phyloP scores from a whole-genome alignment of 2,888 invertebrate species.

The Eurytoma adleriae region DNA sequence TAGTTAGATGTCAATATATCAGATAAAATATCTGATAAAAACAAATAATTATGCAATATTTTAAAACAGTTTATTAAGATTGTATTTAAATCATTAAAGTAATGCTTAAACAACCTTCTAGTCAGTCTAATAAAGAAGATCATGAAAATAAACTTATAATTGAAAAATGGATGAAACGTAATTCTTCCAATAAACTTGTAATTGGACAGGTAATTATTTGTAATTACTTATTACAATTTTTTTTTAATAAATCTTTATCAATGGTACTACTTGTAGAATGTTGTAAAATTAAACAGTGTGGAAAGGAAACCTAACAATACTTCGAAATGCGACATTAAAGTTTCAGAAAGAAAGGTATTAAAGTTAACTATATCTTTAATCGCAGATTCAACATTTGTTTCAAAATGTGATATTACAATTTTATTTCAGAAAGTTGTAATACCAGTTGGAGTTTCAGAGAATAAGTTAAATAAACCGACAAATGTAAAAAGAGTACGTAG shows the following conservation, averaged over 20 bases:
- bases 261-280: neutral
- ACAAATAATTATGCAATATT: neutral
- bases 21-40: neutral
- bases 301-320: neutral
- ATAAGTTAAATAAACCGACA: neutral
- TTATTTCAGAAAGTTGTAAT: constrained; percentile 16
- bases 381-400: neutral
- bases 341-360: constrained; percentile 25
- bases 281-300: neutral
- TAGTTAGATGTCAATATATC: no score
- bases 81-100: constrained; percentile 32
- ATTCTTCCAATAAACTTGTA: constrained; percentile 30
- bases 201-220: constrained; percentile 35
- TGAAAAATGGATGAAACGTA: constrained; percentile 52
- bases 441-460: neutral
- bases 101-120: constrained; percentile 38
- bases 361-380: neutral
- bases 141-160: constrained; percentile 46
- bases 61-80: no score
- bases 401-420: neutral
- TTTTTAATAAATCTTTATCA: neutral
- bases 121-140: constrained; percentile 13
- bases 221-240: neutral
- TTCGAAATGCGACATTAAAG: neutral
- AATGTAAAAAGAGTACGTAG: constrained; percentile 8